phyloP scores from a whole-genome alignment of 2,113 vertebrate genomes.

The Lampris megalopsis region DNA sequence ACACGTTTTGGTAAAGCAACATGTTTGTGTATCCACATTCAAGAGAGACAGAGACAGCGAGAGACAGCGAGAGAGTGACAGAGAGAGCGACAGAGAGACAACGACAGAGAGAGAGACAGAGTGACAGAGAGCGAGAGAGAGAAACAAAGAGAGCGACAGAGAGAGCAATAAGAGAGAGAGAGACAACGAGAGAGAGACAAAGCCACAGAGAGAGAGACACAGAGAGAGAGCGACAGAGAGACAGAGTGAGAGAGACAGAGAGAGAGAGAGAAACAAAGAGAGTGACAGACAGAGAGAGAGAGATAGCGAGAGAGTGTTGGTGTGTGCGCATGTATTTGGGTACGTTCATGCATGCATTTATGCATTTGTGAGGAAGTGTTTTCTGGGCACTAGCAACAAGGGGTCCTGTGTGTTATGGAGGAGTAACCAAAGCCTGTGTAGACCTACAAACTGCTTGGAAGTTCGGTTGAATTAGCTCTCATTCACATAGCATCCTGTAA shows the following conservation, averaged over 20 bases:
- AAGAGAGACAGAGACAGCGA: too few species aligned
- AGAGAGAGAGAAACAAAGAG: too few species aligned
- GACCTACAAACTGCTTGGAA: slow-evolving; percentile 28
- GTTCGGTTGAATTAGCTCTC: slow-evolving; percentile 2
- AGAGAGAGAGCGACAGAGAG: too few species aligned
- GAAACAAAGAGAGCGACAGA: too few species aligned
- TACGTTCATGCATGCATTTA: slow-evolving; percentile 1
- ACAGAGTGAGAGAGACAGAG: too few species aligned
- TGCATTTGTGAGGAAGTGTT: slow-evolving; percentile 9
- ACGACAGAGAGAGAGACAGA: too few species aligned
- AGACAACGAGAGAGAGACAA: too few species aligned
- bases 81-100: too few species aligned
- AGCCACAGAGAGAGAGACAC: too few species aligned
- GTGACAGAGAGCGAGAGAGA: too few species aligned
- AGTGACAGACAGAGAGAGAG: not conserved
- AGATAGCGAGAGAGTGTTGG: not conserved
- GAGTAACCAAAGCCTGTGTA: slow-evolving; percentile 11
- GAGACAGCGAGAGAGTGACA: too few species aligned
- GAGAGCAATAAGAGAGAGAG: too few species aligned
- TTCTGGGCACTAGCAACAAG: not conserved
- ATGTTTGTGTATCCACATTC: not conserved
- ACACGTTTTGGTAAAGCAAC: slow-evolving; percentile 8
- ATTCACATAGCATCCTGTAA: slow-evolving; percentile 10
- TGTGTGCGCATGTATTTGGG: not conserved
- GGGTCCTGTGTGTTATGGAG: slow-evolving; percentile 12